Conservation (phyloP, 1,140 invertebrate genomes). For the Aradophagus sp. region DNA sequence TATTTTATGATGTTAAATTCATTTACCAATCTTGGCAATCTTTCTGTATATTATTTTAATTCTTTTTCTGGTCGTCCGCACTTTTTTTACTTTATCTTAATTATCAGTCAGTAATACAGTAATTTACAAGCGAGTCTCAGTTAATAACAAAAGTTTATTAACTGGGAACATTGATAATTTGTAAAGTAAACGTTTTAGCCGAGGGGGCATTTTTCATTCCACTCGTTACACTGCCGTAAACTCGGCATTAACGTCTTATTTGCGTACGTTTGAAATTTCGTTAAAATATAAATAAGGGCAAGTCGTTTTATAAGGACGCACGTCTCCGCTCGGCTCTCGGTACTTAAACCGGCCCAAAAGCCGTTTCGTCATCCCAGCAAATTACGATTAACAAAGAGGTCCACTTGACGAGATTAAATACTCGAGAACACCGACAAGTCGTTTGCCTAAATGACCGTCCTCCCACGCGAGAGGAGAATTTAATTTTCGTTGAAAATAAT, state of each 20-base stretch:
- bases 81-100: too few relatives aligned
- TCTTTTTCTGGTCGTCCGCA: too few relatives aligned
- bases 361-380: constrained; percentile 61
- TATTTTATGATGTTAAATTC: too few relatives aligned
- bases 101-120: too few relatives aligned
- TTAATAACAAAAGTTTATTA: too few relatives aligned
- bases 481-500: constrained; percentile 51
- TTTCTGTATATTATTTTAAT: too few relatives aligned
- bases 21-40: too few relatives aligned
- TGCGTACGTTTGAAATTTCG: constrained; percentile 10
- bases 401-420: constrained; percentile 61
- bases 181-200: constrained; percentile 19
- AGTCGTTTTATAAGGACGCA: constrained; percentile 30
- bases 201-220: too few relatives aligned
- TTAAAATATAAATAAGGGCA: constrained; percentile 46
- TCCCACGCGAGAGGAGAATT: constrained; percentile 49
- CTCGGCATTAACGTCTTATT: constrained; percentile 13
- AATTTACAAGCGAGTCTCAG: too few relatives aligned
- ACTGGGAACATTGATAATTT: too few relatives aligned
- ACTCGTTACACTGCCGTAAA: constrained; percentile 36
- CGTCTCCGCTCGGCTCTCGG: constrained; percentile 15
- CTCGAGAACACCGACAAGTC: constrained; percentile 46
- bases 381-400: constrained; percentile 61
- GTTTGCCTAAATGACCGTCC: constrained; percentile 52
- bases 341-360: constrained; percentile 57